Base-by-base conservation (phyloP, 2,113 vertebrate species). In the Sigmodon hispidus region DNA sequence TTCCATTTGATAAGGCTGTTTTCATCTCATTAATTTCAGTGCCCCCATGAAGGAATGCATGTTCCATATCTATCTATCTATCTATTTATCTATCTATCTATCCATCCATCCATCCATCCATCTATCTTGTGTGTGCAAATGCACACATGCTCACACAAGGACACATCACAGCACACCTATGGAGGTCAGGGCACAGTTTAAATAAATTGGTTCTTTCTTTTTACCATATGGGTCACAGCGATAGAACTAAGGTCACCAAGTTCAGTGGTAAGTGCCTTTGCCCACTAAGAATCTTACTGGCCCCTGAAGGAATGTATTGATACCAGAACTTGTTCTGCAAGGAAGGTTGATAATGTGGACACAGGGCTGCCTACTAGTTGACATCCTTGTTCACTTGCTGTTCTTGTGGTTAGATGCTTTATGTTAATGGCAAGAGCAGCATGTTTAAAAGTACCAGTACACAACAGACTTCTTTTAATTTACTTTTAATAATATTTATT, bases 391-490 rank as follows among this genome's bases (percentile, higher is more conserved):
- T 10, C 1, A 29, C 7, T 59, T 52, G 15, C 17, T 75, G 5
- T 13, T 48, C 50, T 12, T 65, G 13, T 0, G 0, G 7, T 15
- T 17, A 36, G 59, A 61, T 55, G n/a, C 59, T 85, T 86, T 4
- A 17, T n/a, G 26, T 7, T 50, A 17, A 40, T 26, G 7, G 24
- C 16, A 10, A 17, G 0, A 26, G 31, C 2, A 36, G 55, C 17
- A 17, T 0, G 29, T 11, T 36, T 1, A 40, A 61, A 86, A 5
- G 63, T 3, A 5, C 5, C 43, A 13, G n/a, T 22, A 29, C 3
- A 5, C 26, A 0, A 7, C 22, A 80, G 31, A 3, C 7, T 5
- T 55, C 8, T 55, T 0, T 73, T 43, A 8, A 72, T 72, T 72
- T 72, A 72, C 22, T 40, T 43, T 43, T 73, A 73, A 43, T 43